Percentiles rank a stretch among this genome's conserved stretches.
phyloP scores from a whole-genome alignment of 1,140 invertebrate genomes.

The Diachasma alloeum region DNA sequence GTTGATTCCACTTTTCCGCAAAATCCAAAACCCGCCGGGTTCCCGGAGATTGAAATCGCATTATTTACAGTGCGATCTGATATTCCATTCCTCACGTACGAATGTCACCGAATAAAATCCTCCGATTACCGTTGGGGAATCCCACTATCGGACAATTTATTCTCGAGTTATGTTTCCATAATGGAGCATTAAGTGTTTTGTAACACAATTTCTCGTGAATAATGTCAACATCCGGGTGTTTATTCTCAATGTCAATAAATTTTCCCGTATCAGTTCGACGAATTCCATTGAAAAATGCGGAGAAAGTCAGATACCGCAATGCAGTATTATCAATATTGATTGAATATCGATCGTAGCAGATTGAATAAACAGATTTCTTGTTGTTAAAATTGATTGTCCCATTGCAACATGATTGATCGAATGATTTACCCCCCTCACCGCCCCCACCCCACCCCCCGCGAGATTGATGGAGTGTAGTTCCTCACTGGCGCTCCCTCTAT shows the following conservation, averaged over 20 bases:
- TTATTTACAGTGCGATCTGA: too few species aligned
- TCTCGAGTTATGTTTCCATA: background rate
- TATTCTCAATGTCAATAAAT: background rate
- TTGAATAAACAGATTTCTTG: background rate
- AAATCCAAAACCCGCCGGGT: background rate
- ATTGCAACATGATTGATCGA: background rate
- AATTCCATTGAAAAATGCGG: background rate
- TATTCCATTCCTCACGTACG: background rate
- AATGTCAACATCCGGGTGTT: background rate
- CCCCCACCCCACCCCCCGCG: background rate
- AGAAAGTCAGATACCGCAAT: background rate
- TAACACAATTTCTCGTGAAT: background rate
- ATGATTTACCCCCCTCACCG: too few species aligned
- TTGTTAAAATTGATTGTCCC: background rate
- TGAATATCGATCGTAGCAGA: background rate
- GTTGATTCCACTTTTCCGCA: background rate
- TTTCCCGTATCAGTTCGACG: background rate
- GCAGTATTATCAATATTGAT: background rate
- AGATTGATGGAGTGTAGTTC: background rate
- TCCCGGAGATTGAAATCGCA: too few species aligned
- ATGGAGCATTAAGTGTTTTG: background rate
- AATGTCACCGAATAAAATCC: background rate
- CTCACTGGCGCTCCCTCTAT: background rate
- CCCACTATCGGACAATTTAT: background rate
- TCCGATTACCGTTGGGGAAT: background rate